Evolutionary conservation across 37 sponge, comb jelly and placozoan species (phyloP).

Genomic region (Chondrilla cf. caribensis): DNA sequence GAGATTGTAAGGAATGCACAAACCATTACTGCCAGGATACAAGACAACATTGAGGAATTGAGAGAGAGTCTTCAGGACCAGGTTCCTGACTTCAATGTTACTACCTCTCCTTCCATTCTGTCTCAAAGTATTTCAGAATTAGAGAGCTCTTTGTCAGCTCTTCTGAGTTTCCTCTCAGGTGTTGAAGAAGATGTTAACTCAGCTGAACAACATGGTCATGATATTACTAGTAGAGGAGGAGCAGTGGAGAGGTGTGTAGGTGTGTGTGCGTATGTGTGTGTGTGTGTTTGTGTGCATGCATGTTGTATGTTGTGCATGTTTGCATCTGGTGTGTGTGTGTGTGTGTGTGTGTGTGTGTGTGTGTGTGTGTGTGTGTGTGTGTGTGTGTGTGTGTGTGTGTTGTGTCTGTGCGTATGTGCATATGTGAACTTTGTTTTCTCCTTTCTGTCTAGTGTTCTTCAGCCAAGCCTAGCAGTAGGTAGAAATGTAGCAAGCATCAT

Average conservation of each 20-base stretch:
- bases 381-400: background rate
- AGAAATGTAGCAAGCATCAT: conserved; percentile 11
- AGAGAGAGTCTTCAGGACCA: too few relatives aligned
- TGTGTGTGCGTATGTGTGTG: background rate
- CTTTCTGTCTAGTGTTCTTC: conserved; percentile 18
- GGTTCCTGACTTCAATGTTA: too few relatives aligned
- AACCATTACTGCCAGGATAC: too few relatives aligned
- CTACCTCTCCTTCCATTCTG: background rate
- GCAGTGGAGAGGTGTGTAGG: background rate
- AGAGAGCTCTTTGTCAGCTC: background rate
- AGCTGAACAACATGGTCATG: background rate
- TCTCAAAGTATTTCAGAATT: background rate
- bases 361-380: background rate
- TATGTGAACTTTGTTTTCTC: background rate
- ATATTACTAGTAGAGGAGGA: background rate
- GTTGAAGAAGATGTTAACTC: background rate
- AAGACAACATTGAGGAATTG: too few relatives aligned
- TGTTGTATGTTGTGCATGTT: too few relatives aligned
- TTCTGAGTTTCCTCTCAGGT: background rate
- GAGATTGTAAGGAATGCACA: too few relatives aligned
- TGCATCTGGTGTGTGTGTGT: too few relatives aligned
- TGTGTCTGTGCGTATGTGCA: background rate
- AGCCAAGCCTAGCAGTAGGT: conserved; percentile 9
- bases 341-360: background rate
- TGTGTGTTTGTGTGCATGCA: too few relatives aligned